These are phyloP conservation scores for Drosophila prostipennis DNA, from an alignment of 2,888 invertebrate species.

Conservation along the genomic window DNA sequence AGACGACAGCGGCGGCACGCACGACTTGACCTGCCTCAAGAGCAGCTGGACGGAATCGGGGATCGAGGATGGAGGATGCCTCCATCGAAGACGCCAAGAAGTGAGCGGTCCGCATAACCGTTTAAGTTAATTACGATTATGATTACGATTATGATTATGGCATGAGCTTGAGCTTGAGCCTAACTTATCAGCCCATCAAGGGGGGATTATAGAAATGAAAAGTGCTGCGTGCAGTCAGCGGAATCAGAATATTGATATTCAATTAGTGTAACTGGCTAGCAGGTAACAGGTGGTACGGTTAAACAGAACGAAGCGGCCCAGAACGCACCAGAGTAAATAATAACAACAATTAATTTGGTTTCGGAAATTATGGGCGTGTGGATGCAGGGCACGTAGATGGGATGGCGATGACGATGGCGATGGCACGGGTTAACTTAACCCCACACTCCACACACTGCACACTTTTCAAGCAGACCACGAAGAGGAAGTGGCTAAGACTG, in stretches of 20 bases:
- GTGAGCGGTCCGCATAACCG: constrained; percentile 46
- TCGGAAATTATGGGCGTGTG: constrained; percentile 50
- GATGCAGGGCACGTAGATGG: constrained; percentile 60
- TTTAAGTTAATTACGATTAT: constrained; percentile 73
- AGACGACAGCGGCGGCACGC: constrained; percentile 55
- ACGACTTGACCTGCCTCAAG: constrained; percentile 70
- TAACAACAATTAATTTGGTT: constrained; percentile 73
- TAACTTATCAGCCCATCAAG: constrained; percentile 54
- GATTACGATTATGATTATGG: constrained; percentile 53
- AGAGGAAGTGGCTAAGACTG: constrained; percentile 78
- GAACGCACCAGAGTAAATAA: constrained; percentile 42
- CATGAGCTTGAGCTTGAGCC: constrained; percentile 15
- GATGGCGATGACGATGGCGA: constrained; percentile 68
- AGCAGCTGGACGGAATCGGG: constrained; percentile 16
- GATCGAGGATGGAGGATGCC: neutral
- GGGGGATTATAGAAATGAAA: constrained; percentile 63
- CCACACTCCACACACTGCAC: constrained; percentile 13
- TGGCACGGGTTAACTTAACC: constrained; percentile 64
- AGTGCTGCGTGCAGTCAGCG: constrained; percentile 47
- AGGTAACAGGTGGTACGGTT: constrained; percentile 69
- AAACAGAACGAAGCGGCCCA: constrained; percentile 8
- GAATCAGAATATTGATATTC: constrained; percentile 73
- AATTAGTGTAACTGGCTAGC: constrained; percentile 63
- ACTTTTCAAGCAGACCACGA: constrained; percentile 73
- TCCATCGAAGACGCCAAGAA: constrained; percentile 44